phyloP scores from a whole-genome alignment of 2,888 invertebrate species.

The Melinopterus prodromus region DNA sequence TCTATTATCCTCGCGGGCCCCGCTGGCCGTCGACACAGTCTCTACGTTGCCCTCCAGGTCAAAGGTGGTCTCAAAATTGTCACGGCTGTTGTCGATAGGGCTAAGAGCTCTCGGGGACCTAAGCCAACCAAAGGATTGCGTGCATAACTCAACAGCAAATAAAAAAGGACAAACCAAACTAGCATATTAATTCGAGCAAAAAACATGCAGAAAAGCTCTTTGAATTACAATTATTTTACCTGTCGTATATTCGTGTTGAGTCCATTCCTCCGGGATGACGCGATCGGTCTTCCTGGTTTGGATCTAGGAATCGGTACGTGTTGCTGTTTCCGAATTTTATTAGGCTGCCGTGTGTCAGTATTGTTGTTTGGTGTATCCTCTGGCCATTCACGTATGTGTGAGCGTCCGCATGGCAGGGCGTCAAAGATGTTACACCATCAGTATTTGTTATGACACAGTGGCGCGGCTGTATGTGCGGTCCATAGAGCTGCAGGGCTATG shows the following conservation, averaged over 20 bases:
- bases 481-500: slow-evolving; percentile 80
- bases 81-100: slow-evolving; percentile 66
- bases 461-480: slow-evolving; percentile 90
- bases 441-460: slow-evolving; percentile 95
- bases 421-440: slow-evolving; percentile 91
- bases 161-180: slow-evolving; percentile 35
- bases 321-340: slow-evolving; percentile 88
- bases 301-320: slow-evolving; percentile 86
- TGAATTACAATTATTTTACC: slow-evolving; percentile 63
- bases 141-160: slow-evolving; percentile 39
- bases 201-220: slow-evolving; percentile 38
- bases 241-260: slow-evolving; percentile 68
- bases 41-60: slow-evolving; percentile 93
- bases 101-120: slow-evolving; percentile 59
- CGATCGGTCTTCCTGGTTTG: slow-evolving; percentile 80
- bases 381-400: slow-evolving; percentile 95
- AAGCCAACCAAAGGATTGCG: slow-evolving; percentile 24
- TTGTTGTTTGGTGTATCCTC: slow-evolving; percentile 90
- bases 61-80: slow-evolving; percentile 85
- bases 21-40: slow-evolving; percentile 87
- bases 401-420: slow-evolving; percentile 92
- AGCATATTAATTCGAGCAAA: slow-evolving; percentile 36
- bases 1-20: slow-evolving; percentile 71
- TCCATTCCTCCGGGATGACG: slow-evolving; percentile 70
- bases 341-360: slow-evolving; percentile 85